A percentile compares a stretch with the other conserved stretches of the same genome.
Evolutionary conservation across 2,113 vertebrate genomes (phyloP).

Genomic region (Campylorhamphus procurvoides): DNA sequence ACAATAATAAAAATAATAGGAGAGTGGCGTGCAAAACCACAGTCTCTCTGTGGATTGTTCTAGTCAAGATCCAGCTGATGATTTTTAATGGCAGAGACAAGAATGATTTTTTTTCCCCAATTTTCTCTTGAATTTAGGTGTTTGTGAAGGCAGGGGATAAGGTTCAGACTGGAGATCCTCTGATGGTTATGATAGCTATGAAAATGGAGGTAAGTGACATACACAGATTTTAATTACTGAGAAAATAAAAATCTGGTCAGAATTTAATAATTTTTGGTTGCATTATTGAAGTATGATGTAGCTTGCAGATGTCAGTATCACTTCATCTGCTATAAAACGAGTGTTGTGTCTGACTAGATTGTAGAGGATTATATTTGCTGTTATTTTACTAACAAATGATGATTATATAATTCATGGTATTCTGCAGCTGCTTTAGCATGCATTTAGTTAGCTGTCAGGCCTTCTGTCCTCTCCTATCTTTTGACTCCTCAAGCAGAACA

Average conservation of each 20-base stretch:
- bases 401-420: conserved; percentile 3
- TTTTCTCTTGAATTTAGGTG: conserved; percentile 77
- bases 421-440: not conserved
- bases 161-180: conserved; percentile 86
- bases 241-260: not conserved
- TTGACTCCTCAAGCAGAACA: not conserved
- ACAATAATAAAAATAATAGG: not conserved
- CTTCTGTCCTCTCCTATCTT: not conserved
- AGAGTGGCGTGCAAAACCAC: not conserved
- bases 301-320: not conserved
- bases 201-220: conserved; percentile 93
- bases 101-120: not conserved
- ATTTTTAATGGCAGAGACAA: not conserved
- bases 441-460: not conserved
- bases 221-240: not conserved
- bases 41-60: not conserved
- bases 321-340: not conserved
- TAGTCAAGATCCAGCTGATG: not conserved
- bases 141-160: conserved; percentile 91
- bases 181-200: conserved; percentile 99
- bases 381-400: not conserved
- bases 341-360: not conserved
- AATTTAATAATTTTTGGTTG: not conserved
- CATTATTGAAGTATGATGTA: not conserved
- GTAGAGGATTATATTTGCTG: conserved; percentile 38